Conservation (phyloP, 2,113 vertebrate species). For the Cavia aperea region DNA sequence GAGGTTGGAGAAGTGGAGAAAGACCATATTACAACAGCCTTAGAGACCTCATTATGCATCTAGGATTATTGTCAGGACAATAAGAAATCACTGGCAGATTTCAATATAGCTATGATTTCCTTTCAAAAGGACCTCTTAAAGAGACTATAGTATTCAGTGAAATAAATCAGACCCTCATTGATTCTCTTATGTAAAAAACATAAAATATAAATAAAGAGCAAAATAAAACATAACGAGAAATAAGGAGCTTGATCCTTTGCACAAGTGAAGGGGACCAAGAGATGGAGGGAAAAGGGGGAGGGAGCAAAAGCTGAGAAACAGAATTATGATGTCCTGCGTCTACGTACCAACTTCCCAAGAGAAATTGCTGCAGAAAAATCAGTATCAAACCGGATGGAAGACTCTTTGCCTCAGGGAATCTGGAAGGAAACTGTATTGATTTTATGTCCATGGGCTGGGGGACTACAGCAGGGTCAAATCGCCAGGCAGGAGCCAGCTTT, state of each 20-base stretch:
- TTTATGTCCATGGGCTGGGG: no score
- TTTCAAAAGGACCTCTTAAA: not conserved
- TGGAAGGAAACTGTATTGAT: no score
- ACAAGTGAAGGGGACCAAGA: not conserved
- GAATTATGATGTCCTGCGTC: not conserved
- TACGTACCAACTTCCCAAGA: not conserved
- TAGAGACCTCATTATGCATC: not conserved
- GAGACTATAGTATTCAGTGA: not conserved
- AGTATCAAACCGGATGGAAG: no score
- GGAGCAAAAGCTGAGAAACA: not conserved
- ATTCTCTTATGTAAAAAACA: not conserved
- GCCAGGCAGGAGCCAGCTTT: no score
- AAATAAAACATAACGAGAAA: not conserved
- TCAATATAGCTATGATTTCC: not conserved
- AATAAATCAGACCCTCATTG: not conserved
- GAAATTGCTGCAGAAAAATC: no score
- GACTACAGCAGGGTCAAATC: no score
- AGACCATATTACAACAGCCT: not conserved
- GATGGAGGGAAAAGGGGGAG: not conserved
- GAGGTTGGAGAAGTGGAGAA: not conserved
- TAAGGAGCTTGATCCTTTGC: not conserved
- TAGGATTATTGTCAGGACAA: not conserved
- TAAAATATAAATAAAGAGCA: not conserved
- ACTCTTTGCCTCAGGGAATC: no score
- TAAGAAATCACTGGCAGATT: not conserved